phyloP scores from a whole-genome alignment of 2,113 vertebrate genomes.

The Platysternon megacephalum region DNA sequence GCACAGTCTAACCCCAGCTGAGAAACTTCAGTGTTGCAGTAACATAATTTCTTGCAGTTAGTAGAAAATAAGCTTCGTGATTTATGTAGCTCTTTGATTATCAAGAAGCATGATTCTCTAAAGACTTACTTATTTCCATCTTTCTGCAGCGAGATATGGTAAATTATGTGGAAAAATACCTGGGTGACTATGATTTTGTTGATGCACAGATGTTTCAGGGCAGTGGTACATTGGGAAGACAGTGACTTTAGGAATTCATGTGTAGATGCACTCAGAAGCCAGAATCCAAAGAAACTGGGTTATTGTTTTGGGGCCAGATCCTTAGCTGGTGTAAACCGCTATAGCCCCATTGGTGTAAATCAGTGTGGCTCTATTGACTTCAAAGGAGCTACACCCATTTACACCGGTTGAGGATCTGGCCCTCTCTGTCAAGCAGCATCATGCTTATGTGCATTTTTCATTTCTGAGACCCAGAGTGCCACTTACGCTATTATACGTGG shows the following conservation, averaged over 20 bases:
- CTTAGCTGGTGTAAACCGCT: not conserved
- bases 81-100: not conserved
- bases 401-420: not conserved
- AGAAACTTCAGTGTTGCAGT: not conserved
- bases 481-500: accelerated
- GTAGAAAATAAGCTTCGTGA: not conserved
- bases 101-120: not conserved
- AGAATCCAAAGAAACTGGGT: not conserved
- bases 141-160: not conserved
- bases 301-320: not conserved
- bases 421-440: not conserved
- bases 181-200: not conserved
- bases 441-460: accelerated
- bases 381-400: not conserved
- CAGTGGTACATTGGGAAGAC: not conserved
- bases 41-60: not conserved
- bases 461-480: too few species aligned
- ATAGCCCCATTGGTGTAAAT: too few species aligned
- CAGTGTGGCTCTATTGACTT: not conserved
- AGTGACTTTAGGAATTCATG: not conserved
- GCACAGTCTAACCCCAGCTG: not conserved
- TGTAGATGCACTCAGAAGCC: not conserved
- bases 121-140: accelerated
- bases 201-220: not conserved
- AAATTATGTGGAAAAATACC: not conserved